phyloP scores from a whole-genome alignment of 2,797 vertebrate species.

The Enteromius paludinosus region DNA sequence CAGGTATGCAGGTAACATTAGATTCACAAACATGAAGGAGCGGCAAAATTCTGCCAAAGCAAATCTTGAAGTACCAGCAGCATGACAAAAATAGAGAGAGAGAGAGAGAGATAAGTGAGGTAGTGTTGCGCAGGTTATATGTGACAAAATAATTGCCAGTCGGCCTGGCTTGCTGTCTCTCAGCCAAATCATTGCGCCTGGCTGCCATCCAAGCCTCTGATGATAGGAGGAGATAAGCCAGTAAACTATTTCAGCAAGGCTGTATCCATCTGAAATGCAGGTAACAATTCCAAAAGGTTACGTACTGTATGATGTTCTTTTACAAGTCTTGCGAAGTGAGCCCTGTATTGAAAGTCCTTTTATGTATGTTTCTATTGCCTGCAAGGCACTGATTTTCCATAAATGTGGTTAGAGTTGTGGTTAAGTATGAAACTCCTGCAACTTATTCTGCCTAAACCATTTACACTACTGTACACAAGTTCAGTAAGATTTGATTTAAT shows the following conservation, averaged over 20 bases:
- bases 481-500: background rate
- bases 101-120: conserved; percentile 20
- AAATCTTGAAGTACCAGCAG: conserved; percentile 22
- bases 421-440: conserved; percentile 9
- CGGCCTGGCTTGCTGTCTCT: conserved; percentile 69
- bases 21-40: conserved; percentile 26
- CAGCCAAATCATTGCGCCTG: conserved; percentile 66
- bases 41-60: conserved; percentile 12
- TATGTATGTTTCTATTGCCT: background rate
- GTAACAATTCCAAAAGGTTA: conserved; percentile 53
- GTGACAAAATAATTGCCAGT: conserved; percentile 72
- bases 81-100: conserved; percentile 14
- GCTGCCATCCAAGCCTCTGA: conserved; percentile 65
- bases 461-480: background rate
- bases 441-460: background rate
- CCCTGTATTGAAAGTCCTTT: conserved; percentile 1
- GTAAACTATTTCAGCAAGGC: conserved; percentile 63
- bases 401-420: background rate
- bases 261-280: conserved; percentile 58
- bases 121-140: conserved; percentile 53
- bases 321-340: background rate
- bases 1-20: conserved; percentile 47
- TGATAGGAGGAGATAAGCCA: conserved; percentile 71
- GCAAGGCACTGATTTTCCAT: background rate
- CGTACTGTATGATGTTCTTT: conserved; percentile 31